A percentile compares a stretch with the other conserved stretches of the same genome.
These are phyloP conservation scores for Melanostoma mellinum DNA, from an alignment of 2,888 invertebrate genomes.

Conservation along the genomic window DNA sequence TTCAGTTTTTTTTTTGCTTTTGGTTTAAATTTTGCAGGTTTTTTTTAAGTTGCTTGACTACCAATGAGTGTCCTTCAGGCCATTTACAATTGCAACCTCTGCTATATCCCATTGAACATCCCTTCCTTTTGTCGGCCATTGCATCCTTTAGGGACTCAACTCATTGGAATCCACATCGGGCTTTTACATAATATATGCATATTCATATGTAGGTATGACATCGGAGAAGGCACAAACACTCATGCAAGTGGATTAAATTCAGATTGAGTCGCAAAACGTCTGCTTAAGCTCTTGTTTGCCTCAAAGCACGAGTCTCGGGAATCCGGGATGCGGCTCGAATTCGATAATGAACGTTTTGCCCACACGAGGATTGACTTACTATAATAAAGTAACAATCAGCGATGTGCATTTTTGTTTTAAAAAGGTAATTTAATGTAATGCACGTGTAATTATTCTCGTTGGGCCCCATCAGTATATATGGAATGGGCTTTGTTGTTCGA, in stretches of 20 bases:
- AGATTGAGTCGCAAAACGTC: constrained; percentile 41
- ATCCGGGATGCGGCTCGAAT: constrained; percentile 31
- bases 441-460: constrained; percentile 63
- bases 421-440: constrained; percentile 68
- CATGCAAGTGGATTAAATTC: constrained; percentile 35
- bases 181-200: neutral
- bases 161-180: neutral
- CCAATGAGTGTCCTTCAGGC: constrained; percentile 15
- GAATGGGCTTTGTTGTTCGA: constrained; percentile 34
- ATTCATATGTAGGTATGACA: constrained; percentile 12
- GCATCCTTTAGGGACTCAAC: constrained; percentile 28
- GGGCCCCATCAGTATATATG: constrained; percentile 5
- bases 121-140: constrained; percentile 17
- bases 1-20: constrained; percentile 1
- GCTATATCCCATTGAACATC: constrained; percentile 4
- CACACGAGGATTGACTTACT: constrained; percentile 57
- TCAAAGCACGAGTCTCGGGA: constrained; percentile 6
- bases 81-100: constrained; percentile 27
- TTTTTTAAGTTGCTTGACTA: neutral
- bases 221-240: constrained; percentile 7
- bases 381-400: constrained; percentile 71
- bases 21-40: neutral
- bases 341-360: constrained; percentile 35
- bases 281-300: constrained; percentile 43
- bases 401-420: constrained; percentile 60